Percentiles rank a stretch among this genome's conserved stretches.
Evolutionary conservation across 2,888 invertebrate species (phyloP).

Genomic region (Glaucopsyche alexis): DNA sequence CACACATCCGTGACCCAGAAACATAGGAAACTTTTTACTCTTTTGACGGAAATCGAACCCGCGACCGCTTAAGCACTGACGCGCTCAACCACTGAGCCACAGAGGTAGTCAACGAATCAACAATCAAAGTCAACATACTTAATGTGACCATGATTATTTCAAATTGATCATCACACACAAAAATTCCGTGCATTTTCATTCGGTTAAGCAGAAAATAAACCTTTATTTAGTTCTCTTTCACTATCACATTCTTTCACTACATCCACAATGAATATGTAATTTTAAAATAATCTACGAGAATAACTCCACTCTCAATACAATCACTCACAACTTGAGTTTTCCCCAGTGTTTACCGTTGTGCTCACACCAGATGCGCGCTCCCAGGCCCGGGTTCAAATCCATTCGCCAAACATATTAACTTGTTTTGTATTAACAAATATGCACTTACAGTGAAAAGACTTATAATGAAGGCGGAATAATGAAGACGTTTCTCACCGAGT

Average conservation of each 20-base stretch:
- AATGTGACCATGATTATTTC: too few relatives aligned
- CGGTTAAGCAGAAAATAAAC: too few relatives aligned
- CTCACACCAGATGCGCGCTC: slow-evolving; percentile 50
- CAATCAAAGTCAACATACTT: too few relatives aligned
- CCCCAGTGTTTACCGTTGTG: slow-evolving; percentile 26
- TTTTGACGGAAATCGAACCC: too few relatives aligned
- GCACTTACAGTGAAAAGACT: slow-evolving; percentile 34
- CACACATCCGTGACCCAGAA: too few relatives aligned
- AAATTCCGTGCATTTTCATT: too few relatives aligned
- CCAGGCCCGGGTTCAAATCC: slow-evolving; percentile 44
- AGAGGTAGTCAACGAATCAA: too few relatives aligned
- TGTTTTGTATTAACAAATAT: slow-evolving; percentile 40
- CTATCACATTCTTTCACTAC: background rate
- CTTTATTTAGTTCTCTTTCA: background rate
- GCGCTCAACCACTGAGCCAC: too few relatives aligned
- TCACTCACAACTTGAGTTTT: background rate
- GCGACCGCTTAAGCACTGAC: too few relatives aligned
- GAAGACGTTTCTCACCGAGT: too few relatives aligned
- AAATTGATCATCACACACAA: too few relatives aligned
- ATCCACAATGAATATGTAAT: background rate
- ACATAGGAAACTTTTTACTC: too few relatives aligned
- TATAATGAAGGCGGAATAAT: slow-evolving; percentile 4
- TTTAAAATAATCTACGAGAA: background rate
- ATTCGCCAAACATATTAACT: slow-evolving; percentile 46
- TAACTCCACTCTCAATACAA: background rate